These are phyloP conservation scores for Callaeas wilsoni DNA, from an alignment of 2,113 vertebrate genomes.

Conservation along the genomic window DNA sequence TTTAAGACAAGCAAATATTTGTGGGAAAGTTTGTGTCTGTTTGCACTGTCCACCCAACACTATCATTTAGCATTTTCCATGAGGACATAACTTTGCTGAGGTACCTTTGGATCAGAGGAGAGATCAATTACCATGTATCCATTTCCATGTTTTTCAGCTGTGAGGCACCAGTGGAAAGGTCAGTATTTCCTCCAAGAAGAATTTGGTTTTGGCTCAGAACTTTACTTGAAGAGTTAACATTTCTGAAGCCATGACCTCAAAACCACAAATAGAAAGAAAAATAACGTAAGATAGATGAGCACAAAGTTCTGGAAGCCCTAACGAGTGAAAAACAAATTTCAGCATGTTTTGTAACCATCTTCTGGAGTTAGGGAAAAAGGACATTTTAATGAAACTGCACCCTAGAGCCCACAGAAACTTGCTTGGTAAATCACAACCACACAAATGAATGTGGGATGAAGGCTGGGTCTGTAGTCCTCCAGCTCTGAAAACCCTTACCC, in stretches of 20 bases:
- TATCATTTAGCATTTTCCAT: constrained; percentile 3
- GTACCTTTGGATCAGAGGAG: not conserved
- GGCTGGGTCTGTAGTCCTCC: not conserved
- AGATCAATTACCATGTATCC: not conserved
- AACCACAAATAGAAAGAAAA: constrained; percentile 62
- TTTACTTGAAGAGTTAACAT: constrained; percentile 32
- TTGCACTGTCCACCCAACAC: not conserved
- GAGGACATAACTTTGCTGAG: not conserved
- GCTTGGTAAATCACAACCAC: not conserved
- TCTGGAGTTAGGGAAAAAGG: not conserved
- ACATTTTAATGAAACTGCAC: constrained; percentile 13
- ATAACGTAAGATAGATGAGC: constrained; percentile 28
- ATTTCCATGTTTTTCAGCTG: not conserved
- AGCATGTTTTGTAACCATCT: constrained; percentile 13
- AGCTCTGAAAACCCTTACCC: not conserved
- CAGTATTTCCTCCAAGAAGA: not conserved
- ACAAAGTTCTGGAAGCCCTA: constrained; percentile 16
- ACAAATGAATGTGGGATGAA: not conserved
- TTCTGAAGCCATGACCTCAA: constrained; percentile 32
- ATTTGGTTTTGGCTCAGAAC: constrained; percentile 17
- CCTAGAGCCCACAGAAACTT: not conserved
- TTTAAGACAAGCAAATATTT: constrained; percentile 49
- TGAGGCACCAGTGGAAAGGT: not conserved
- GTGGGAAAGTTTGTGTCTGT: constrained; percentile 29
- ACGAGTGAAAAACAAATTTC: constrained; percentile 45